phyloP scores from a whole-genome alignment of 2,113 vertebrate species.

The Trichechus manatus region DNA sequence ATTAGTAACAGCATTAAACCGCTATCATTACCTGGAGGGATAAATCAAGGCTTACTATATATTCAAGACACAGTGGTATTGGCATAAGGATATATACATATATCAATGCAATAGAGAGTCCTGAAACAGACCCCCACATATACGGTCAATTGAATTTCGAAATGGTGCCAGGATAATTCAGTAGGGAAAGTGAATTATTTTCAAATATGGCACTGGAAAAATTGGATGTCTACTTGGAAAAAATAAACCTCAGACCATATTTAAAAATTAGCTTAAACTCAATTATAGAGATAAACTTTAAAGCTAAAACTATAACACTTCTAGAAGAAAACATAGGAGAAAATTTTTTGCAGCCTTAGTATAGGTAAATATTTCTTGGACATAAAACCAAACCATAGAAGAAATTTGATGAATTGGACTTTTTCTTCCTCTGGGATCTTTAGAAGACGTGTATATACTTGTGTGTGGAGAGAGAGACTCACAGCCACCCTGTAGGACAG shows the following conservation, averaged over 20 bases:
- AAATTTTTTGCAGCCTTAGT: neutral
- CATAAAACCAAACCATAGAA: neutral
- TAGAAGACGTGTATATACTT: no score
- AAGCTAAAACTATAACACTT: no score
- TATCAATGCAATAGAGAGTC: no score
- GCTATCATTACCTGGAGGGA: neutral
- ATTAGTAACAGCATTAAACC: neutral
- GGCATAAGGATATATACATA: no score
- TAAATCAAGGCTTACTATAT: neutral
- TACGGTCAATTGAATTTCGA: neutral
- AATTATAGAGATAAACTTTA: neutral
- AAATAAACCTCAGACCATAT: neutral
- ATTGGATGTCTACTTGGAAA: neutral
- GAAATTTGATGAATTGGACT: slow-evolving; percentile 1
- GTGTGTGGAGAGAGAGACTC: no score
- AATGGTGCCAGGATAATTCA: neutral
- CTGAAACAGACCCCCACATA: no score
- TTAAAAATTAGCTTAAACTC: no score
- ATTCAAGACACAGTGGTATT: neutral
- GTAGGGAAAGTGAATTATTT: slow-evolving; percentile 45
- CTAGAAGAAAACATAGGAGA: neutral
- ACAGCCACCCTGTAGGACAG: no score
- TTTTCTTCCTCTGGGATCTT: no score
- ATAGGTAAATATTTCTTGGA: neutral
- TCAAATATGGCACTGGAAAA: slow-evolving; percentile 36